These are phyloP conservation scores for Mesitornis unicolor DNA, from an alignment of 2,113 vertebrate species.

Conservation along the genomic window DNA sequence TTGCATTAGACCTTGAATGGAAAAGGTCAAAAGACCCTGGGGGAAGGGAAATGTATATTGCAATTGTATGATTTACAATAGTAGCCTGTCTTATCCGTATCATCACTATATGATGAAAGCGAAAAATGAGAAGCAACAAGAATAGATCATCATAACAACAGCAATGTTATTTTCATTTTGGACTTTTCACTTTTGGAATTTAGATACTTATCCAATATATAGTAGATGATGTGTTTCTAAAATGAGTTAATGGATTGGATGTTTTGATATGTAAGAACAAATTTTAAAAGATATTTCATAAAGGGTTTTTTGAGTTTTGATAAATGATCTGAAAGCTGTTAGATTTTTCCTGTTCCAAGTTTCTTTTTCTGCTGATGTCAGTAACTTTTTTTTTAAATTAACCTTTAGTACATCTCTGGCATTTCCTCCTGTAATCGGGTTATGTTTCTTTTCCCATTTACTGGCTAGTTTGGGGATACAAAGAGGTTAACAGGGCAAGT, in stretches of 20 bases:
- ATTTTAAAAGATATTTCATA: background rate
- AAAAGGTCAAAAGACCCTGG: background rate
- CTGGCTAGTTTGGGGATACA: background rate
- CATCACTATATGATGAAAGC: background rate
- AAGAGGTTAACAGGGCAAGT: background rate
- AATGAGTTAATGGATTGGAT: background rate
- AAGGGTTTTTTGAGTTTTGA: background rate
- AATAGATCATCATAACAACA: background rate
- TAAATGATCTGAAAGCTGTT: background rate
- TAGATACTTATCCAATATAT: background rate
- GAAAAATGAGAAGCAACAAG: slow-evolving; percentile 17
- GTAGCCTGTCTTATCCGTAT: background rate
- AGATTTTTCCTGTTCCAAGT: background rate
- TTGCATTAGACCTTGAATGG: background rate
- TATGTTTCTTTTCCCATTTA: background rate
- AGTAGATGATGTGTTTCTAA: background rate
- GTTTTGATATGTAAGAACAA: background rate
- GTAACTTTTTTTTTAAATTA: background rate
- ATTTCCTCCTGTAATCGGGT: background rate
- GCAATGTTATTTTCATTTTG: background rate
- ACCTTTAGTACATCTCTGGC: background rate
- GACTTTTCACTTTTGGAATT: background rate
- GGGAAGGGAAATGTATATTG: background rate
- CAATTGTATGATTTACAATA: background rate
- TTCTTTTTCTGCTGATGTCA: background rate